These are phyloP conservation scores for Drosophila oshimai DNA, from an alignment of 1,140 invertebrate genomes.

Conservation along the genomic window DNA sequence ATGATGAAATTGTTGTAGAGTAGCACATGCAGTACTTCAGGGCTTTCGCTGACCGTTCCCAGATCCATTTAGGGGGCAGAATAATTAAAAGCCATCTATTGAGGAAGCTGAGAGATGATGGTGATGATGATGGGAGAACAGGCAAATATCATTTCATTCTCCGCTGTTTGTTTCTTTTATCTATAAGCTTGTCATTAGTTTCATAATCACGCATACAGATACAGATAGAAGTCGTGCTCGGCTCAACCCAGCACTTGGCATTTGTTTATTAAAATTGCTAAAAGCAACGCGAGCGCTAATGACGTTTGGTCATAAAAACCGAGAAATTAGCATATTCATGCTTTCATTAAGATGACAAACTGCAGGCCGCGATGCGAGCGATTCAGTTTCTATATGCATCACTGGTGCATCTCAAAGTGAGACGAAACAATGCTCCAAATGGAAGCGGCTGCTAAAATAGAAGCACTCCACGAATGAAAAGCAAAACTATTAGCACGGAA, in stretches of 20 bases:
- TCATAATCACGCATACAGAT: conserved; percentile 53
- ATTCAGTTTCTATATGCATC: conserved; percentile 22
- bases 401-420: conserved; percentile 15
- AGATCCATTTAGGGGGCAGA: conserved; percentile 13
- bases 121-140: not conserved
- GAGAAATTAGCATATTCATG: conserved; percentile 70
- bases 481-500: conserved; percentile 67
- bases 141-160: conserved; percentile 20
- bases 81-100: conserved; percentile 31
- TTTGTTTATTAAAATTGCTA: conserved; percentile 66
- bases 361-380: conserved; percentile 32
- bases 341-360: conserved; percentile 55
- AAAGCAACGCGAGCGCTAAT: conserved; percentile 26
- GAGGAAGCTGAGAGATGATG: conserved; percentile 5
- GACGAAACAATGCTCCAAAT: conserved; percentile 7
- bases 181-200: conserved; percentile 54
- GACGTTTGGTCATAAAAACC: conserved; percentile 40
- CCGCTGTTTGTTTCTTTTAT: conserved; percentile 5
- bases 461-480: conserved; percentile 60
- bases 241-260: conserved; percentile 41
- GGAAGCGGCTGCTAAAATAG: conserved; percentile 13
- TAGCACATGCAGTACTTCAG: conserved; percentile 7
- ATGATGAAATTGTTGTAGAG: conserved; percentile 2
- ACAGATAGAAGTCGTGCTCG: conserved; percentile 20
- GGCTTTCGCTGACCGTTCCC: not conserved